Evolutionary conservation across 2,797 vertebrate species (phyloP).

Genomic region (Poecilia wingei): DNA sequence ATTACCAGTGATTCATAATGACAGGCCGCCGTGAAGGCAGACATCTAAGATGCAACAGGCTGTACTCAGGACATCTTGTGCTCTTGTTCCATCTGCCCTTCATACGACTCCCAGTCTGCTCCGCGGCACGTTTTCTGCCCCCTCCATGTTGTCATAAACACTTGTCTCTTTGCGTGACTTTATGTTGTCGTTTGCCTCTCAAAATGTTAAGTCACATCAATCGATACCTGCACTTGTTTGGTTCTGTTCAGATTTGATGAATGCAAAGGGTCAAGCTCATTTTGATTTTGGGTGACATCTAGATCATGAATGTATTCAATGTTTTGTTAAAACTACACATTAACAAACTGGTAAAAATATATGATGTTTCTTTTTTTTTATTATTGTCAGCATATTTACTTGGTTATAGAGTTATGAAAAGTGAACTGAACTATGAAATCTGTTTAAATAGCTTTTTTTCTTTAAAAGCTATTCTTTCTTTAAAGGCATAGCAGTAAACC

Average conservation of each 20-base stretch:
- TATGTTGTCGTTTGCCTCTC: background rate
- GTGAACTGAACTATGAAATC: background rate
- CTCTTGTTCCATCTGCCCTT: conserved; percentile 65
- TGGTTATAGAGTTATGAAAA: background rate
- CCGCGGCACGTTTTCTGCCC: conserved; percentile 37
- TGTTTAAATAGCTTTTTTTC: background rate
- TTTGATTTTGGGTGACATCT: background rate
- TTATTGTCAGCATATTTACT: background rate
- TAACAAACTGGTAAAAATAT: too few relatives aligned
- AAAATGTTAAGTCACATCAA: background rate
- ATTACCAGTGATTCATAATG: conserved; percentile 47
- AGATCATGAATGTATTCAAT: background rate
- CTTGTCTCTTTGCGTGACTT: background rate
- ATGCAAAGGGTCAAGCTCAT: background rate
- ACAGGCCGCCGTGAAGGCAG: conserved; percentile 50
- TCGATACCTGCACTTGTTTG: background rate
- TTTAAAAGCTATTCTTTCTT: too few relatives aligned
- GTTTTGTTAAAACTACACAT: too few relatives aligned
- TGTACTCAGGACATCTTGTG: conserved; percentile 22
- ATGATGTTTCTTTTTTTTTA: background rate
- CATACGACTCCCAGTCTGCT: conserved; percentile 63
- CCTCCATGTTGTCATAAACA: background rate
- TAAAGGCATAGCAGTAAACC: too few relatives aligned
- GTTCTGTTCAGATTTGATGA: background rate
- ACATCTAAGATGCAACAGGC: conserved; percentile 53